Percentiles rank a stretch among this genome's conserved stretches.
Conservation (phyloP, 1,140 invertebrate genomes). For the Bombus ignitus region DNA sequence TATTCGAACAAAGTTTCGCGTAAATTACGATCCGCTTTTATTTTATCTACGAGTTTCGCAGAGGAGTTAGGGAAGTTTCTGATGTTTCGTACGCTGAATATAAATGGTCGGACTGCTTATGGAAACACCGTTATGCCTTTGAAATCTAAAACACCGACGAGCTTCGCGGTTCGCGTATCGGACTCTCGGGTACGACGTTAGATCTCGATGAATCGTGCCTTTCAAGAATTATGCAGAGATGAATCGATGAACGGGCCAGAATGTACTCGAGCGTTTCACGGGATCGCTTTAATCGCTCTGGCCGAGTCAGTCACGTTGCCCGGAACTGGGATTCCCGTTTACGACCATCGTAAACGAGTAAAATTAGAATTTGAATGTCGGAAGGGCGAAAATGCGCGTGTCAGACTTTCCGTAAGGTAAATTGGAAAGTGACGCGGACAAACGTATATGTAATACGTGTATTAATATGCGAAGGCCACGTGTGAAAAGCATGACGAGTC, state of each 20-base stretch:
- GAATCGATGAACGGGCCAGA: neutral
- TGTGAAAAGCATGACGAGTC: neutral
- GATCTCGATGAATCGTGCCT: neutral
- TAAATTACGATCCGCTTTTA: slow-evolving; percentile 40
- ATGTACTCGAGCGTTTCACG: neutral
- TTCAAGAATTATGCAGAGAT: neutral
- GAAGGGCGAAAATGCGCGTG: neutral
- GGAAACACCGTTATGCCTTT: slow-evolving; percentile 40
- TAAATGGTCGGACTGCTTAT: slow-evolving; percentile 28
- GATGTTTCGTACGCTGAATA: slow-evolving; percentile 24
- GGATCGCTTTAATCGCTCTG: neutral
- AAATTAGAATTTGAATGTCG: slow-evolving; percentile 29
- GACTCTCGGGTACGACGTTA: too few species aligned
- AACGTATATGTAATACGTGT: neutral
- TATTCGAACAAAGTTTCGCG: slow-evolving; percentile 26
- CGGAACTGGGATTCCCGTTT: slow-evolving; percentile 14
- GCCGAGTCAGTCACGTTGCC: neutral
- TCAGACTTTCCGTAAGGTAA: slow-evolving; percentile 7
- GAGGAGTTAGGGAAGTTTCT: neutral
- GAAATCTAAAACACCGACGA: neutral
- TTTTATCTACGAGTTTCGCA: slow-evolving; percentile 9
- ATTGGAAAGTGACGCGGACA: slow-evolving; percentile 10
- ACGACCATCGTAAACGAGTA: slow-evolving; percentile 15
- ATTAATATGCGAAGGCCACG: neutral
- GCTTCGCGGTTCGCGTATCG: neutral